Percentiles rank a stretch among this genome's conserved stretches.
Evolutionary conservation across 2,888 invertebrate species (phyloP).

Genomic region (Unio pictorum): DNA sequence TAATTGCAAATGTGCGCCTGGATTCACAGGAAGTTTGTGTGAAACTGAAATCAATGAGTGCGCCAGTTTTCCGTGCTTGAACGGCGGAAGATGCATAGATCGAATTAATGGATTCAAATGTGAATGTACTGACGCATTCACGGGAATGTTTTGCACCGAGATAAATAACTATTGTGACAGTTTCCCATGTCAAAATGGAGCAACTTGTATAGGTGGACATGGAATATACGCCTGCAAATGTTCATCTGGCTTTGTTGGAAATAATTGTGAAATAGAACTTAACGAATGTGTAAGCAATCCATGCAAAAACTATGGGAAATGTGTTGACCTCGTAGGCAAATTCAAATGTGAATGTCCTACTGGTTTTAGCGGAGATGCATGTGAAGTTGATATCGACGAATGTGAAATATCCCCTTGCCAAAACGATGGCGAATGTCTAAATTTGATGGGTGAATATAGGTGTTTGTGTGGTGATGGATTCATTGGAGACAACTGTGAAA

Average conservation of each 20-base stretch:
- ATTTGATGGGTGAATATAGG: neutral
- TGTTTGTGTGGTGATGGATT: conserved; percentile 2
- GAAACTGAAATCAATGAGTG: conserved; percentile 81
- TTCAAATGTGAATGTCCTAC: conserved; percentile 6
- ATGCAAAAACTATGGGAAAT: conserved; percentile 7
- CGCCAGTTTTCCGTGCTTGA: conserved; percentile 82
- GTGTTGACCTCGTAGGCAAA: neutral
- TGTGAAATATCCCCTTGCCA: neutral
- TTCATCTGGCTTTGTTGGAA: conserved; percentile 5
- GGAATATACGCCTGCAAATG: conserved; percentile 22
- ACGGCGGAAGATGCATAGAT: conserved; percentile 58
- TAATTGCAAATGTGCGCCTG: conserved; percentile 82
- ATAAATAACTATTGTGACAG: conserved; percentile 80
- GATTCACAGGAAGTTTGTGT: conserved; percentile 91
- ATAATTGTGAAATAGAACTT: neutral
- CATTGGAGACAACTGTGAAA: conserved; percentile 1
- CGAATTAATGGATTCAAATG: conserved; percentile 85
- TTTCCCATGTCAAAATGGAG: conserved; percentile 25
- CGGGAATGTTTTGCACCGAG: conserved; percentile 74
- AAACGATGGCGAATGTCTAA: conserved; percentile 3
- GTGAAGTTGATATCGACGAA: conserved; percentile 6
- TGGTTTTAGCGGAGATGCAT: conserved; percentile 3
- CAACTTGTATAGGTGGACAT: conserved; percentile 15
- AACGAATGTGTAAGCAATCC: neutral
- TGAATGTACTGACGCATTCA: conserved; percentile 90